These are phyloP conservation scores for Ectropis crepuscularia DNA, from an alignment of 2,888 invertebrate species.

Conservation along the genomic window DNA sequence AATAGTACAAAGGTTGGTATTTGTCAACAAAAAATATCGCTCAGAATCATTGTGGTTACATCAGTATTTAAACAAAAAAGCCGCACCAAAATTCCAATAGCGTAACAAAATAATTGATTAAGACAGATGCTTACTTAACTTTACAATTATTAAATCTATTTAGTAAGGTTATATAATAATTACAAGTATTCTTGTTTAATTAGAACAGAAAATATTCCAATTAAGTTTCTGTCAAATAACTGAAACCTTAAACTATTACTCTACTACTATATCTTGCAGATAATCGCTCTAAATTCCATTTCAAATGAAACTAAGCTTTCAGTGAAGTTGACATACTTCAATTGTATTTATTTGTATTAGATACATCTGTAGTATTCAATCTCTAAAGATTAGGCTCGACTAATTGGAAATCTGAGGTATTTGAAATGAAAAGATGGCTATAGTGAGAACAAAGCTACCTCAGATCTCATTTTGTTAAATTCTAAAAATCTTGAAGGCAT, in stretches of 20 bases:
- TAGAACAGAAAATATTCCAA: constrained; percentile 17
- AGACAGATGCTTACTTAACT: too few relatives aligned
- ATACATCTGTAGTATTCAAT: constrained; percentile 13
- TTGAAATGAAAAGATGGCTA: not conserved
- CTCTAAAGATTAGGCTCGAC: constrained; percentile 13
- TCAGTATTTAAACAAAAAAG: too few relatives aligned
- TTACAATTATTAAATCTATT: too few relatives aligned
- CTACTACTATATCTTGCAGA: constrained; percentile 19
- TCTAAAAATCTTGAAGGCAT: too few relatives aligned
- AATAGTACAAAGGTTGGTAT: too few relatives aligned
- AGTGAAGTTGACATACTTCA: constrained; percentile 28
- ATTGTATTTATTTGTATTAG: constrained; percentile 25
- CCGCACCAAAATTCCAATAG: too few relatives aligned
- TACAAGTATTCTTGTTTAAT: not conserved
- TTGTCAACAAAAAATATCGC: too few relatives aligned
- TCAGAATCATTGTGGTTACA: too few relatives aligned
- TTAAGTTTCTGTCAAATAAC: constrained; percentile 29
- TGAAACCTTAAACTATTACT: constrained; percentile 6
- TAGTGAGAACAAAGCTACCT: too few relatives aligned
- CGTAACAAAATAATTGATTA: too few relatives aligned
- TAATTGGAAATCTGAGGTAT: constrained; percentile 17
- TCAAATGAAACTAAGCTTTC: constrained; percentile 19
- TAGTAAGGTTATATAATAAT: not conserved
- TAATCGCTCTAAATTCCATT: constrained; percentile 24
- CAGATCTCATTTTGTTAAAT: too few relatives aligned